These are phyloP conservation scores for Zootoca vivipara DNA, from an alignment of 2,113 vertebrate genomes.

Conservation along the genomic window DNA sequence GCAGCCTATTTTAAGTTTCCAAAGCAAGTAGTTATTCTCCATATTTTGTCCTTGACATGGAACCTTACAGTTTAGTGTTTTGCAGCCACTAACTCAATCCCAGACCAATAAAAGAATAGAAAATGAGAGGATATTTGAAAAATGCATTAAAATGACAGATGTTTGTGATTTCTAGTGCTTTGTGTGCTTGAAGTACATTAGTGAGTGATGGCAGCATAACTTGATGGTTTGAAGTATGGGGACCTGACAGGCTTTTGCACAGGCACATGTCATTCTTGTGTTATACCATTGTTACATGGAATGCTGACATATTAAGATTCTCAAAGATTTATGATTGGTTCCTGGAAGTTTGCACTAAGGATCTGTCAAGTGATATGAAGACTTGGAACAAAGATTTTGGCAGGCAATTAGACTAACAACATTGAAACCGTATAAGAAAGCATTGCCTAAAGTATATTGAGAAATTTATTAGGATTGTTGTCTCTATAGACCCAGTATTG, in stretches of 20 bases:
- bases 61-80: constrained; percentile 40
- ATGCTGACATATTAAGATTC: neutral
- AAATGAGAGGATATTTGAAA: constrained; percentile 6
- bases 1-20: constrained; percentile 48
- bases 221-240: neutral
- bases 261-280: neutral
- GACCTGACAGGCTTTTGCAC: neutral
- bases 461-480: neutral
- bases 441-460: neutral
- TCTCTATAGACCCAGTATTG: neutral
- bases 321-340: constrained; percentile 1
- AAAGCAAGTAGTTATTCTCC: constrained; percentile 31
- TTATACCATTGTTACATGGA: neutral
- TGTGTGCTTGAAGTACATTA: neutral
- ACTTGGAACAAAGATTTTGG: neutral
- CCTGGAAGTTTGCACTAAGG: neutral
- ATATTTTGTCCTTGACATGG: constrained; percentile 48
- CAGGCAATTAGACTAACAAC: neutral
- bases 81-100: constrained; percentile 11
- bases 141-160: constrained; percentile 24
- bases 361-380: neutral
- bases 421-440: neutral
- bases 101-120: constrained; percentile 5
- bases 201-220: constrained; percentile 8
- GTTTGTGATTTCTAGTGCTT: neutral